Evolutionary conservation across 2,113 vertebrate species (phyloP).

Genomic region (Salvelinus alpinus): DNA sequence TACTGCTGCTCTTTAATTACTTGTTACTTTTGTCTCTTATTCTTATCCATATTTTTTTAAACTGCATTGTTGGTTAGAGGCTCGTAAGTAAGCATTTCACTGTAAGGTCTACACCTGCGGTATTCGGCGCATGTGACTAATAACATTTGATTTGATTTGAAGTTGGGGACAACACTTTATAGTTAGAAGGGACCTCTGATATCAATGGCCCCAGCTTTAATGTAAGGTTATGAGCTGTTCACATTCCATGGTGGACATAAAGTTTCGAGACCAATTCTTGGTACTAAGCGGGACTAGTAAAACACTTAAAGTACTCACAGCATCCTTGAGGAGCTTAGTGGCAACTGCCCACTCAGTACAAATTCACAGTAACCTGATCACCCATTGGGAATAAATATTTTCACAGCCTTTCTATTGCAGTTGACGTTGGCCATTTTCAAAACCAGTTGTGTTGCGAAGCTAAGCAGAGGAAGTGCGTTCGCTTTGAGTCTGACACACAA

Average conservation of each 20-base stretch:
- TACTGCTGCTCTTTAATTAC: no score
- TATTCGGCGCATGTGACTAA: no score
- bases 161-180: no score
- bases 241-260: conserved; percentile 24
- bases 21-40: no score
- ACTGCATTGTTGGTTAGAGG: no score
- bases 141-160: no score
- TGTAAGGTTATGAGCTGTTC: conserved; percentile 11
- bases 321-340: conserved; percentile 44
- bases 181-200: no score
- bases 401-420: conserved; percentile 54
- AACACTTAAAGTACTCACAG: conserved; percentile 40
- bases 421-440: conserved; percentile 47
- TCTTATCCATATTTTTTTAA: no score
- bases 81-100: no score
- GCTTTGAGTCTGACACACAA: conserved; percentile 48
- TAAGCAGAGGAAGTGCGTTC: conserved; percentile 49
- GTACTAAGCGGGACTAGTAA: conserved; percentile 38
- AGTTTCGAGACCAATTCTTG: conserved; percentile 3
- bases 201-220: background rate
- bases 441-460: conserved; percentile 54
- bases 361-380: conserved; percentile 52
- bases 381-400: conserved; percentile 42
- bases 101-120: no score
- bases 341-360: conserved; percentile 27